Conservation (phyloP, 2,888 invertebrate species). For the Sminthurides aquaticus region DNA sequence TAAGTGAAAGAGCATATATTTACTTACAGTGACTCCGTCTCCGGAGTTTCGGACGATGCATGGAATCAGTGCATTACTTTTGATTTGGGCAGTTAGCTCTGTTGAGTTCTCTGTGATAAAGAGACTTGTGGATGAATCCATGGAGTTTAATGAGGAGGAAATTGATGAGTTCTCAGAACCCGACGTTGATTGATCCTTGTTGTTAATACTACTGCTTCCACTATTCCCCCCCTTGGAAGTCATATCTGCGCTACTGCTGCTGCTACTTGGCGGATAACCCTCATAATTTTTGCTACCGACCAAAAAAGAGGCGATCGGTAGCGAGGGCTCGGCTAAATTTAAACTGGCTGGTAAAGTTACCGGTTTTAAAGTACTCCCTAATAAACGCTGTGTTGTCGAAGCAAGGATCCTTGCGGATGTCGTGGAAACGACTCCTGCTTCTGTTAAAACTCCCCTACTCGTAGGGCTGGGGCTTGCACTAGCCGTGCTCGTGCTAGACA, state of each 20-base stretch:
- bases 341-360: neutral
- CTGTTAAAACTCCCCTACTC: too few species aligned
- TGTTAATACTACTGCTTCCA: too few species aligned
- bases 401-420: too few species aligned
- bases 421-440: too few species aligned
- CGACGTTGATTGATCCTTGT: conserved; percentile 18
- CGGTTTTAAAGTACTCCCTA: too few species aligned
- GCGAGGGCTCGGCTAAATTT: neutral
- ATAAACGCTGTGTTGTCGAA: too few species aligned
- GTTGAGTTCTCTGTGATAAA: conserved; percentile 78
- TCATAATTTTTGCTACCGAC: neutral
- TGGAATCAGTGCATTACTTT: conserved; percentile 72
- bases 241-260: neutral
- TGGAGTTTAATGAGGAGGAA: conserved; percentile 26
- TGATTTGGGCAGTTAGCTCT: conserved; percentile 71
- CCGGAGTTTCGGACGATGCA: conserved; percentile 78
- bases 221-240: conserved; percentile 6
- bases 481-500: too few species aligned
- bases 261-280: too few species aligned
- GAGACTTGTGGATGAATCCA: conserved; percentile 36
- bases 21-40: conserved; percentile 69
- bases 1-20: conserved; percentile 6
- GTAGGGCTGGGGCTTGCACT: too few species aligned
- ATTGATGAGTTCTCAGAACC: conserved; percentile 28
- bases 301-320: neutral